phyloP scores from a whole-genome alignment of 1,140 invertebrate species.

The Brachionus calyciflorus region DNA sequence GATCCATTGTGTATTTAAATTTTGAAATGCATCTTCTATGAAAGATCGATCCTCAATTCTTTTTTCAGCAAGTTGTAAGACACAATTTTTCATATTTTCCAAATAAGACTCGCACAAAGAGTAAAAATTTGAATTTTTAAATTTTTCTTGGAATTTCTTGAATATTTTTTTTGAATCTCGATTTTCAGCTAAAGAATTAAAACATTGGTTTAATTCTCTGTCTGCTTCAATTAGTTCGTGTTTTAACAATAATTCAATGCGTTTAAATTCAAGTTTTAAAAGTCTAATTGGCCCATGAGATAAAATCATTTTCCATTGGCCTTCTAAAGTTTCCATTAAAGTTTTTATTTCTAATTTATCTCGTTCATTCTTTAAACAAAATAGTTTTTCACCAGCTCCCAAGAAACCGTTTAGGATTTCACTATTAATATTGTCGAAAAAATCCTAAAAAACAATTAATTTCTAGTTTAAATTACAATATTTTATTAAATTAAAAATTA shows the following conservation, averaged over 20 bases:
- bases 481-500: not conserved
- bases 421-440: conserved; percentile 19
- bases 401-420: conserved; percentile 29
- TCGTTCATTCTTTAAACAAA: conserved; percentile 4
- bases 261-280: conserved; percentile 35
- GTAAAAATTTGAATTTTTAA: conserved; percentile 35
- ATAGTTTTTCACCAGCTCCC: conserved; percentile 6
- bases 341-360: conserved; percentile 24
- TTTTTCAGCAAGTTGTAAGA: not conserved
- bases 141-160: not conserved
- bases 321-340: conserved; percentile 44
- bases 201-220: not conserved
- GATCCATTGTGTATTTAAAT: conserved; percentile 5
- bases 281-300: conserved; percentile 27
- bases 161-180: not conserved
- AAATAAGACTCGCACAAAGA: conserved; percentile 22
- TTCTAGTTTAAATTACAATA: not conserved
- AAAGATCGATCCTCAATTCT: conserved; percentile 11
- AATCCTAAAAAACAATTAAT: not conserved
- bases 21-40: conserved; percentile 20
- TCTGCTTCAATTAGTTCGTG: conserved; percentile 24
- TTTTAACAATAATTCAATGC: not conserved
- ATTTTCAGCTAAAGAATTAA: not conserved
- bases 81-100: conserved; percentile 20
- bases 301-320: conserved; percentile 44